Evolutionary conservation across 2,888 invertebrate species (phyloP).

Genomic region (Eudasyphora cyanicolor): DNA sequence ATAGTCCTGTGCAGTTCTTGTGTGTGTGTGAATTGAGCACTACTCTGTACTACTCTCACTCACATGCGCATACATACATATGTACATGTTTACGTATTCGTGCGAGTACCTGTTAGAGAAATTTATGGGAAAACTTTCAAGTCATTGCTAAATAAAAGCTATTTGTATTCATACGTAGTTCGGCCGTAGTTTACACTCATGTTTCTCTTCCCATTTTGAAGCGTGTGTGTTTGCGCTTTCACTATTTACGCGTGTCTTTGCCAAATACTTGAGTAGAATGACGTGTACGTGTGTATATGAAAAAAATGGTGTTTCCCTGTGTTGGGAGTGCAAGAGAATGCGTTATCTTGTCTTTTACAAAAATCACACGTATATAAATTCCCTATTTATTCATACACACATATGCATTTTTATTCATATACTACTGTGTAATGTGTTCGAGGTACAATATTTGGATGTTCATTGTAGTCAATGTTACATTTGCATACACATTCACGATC

Average conservation of each 20-base stretch:
- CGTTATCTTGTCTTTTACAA: neutral
- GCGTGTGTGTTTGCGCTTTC: neutral
- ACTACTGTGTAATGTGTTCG: neutral
- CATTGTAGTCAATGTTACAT: conserved; percentile 15
- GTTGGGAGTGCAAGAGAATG: neutral
- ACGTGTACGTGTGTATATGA: neutral
- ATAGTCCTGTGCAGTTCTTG: neutral
- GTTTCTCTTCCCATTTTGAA: neutral
- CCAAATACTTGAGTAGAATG: conserved; percentile 11
- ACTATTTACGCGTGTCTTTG: conserved; percentile 28
- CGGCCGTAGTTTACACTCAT: conserved; percentile 9
- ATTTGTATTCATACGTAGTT: conserved; percentile 30
- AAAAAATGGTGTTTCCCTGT: neutral
- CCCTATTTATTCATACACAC: neutral
- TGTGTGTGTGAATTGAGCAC: neutral
- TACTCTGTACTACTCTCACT: neutral
- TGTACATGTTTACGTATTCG: neutral
- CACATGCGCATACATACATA: neutral
- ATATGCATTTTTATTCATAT: neutral
- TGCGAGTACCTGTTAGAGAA: conserved; percentile 11
- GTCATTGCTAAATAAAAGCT: conserved; percentile 34
- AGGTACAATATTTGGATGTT: neutral
- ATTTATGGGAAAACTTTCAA: conserved; percentile 25
- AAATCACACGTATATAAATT: neutral
- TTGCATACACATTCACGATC: neutral